Evolutionary conservation across 37 sponge, comb jelly and placozoan species (phyloP).

Genomic region (Lycopodina hypogea): DNA sequence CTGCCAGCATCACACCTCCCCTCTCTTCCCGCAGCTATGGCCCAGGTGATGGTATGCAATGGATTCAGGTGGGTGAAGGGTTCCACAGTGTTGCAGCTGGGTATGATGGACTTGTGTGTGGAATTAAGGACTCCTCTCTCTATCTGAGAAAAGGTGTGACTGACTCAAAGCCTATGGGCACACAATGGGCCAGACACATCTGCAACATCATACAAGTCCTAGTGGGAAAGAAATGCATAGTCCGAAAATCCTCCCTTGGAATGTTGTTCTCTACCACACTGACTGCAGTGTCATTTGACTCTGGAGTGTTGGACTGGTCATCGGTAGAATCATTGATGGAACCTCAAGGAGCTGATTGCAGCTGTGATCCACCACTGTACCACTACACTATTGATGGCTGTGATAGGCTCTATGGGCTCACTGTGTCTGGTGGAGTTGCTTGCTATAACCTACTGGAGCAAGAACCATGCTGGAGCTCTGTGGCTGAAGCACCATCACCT

Average conservation of each 20-base stretch:
- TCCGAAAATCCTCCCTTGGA: neutral
- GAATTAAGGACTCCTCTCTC: slow-evolving; percentile 13
- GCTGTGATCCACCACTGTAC: neutral
- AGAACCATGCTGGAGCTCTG: neutral
- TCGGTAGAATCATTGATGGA: too few species aligned
- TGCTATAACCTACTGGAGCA: neutral
- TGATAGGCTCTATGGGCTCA: slow-evolving; percentile 23
- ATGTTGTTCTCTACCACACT: neutral
- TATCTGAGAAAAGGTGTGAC: slow-evolving; percentile 31
- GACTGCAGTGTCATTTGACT: neutral
- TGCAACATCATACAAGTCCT: slow-evolving; percentile 21
- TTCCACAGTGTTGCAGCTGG: slow-evolving; percentile 22
- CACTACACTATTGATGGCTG: neutral
- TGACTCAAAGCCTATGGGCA: slow-evolving; percentile 28
- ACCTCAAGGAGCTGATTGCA: too few species aligned
- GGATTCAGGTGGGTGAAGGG: slow-evolving; percentile 17
- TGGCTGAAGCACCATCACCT: slow-evolving; percentile 2
- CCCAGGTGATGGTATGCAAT: neutral
- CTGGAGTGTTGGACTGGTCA: neutral
- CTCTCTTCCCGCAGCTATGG: neutral
- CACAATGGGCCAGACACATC: slow-evolving; percentile 4
- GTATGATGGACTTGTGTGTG: slow-evolving; percentile 23
- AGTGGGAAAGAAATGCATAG: slow-evolving; percentile 33
- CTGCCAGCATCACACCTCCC: neutral
- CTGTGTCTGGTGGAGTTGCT: slow-evolving; percentile 7